phyloP scores from a whole-genome alignment of 1,140 invertebrate species.

The Temnothorax nylanderi region DNA sequence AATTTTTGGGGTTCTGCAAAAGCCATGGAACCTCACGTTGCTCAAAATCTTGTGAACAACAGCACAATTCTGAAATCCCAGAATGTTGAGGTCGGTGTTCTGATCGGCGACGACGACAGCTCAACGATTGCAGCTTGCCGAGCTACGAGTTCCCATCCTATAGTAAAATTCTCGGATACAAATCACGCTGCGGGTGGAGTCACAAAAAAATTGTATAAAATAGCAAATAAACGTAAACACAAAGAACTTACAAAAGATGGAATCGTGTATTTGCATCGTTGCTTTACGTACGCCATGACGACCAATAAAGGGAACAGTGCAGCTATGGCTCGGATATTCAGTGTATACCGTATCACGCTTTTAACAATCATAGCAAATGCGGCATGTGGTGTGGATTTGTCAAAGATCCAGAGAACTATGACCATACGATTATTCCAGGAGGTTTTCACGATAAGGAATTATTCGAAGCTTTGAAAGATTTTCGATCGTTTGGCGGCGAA shows the following conservation, averaged over 20 bases:
- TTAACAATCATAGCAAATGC: neutral
- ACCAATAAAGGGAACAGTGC: neutral
- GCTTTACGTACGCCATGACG: neutral
- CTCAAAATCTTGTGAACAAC: neutral
- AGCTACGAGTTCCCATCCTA: neutral
- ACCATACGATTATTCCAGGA: neutral
- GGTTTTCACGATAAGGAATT: neutral
- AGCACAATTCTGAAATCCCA: neutral
- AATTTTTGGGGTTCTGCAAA: neutral
- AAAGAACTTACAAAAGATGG: neutral
- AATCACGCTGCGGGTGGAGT: neutral
- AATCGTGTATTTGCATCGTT: neutral
- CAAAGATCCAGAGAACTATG: neutral
- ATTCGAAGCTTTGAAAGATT: neutral
- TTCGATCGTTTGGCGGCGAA: neutral
- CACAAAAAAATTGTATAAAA: neutral
- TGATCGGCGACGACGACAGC: neutral
- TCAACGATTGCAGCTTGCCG: neutral
- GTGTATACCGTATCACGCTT: neutral
- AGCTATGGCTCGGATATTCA: neutral
- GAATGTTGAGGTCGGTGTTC: neutral
- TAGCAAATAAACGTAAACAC: neutral
- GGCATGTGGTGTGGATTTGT: neutral
- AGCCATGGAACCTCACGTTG: neutral
- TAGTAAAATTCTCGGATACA: neutral